Conservation (phyloP, 1,140 invertebrate genomes). For the Drosophila varians region DNA sequence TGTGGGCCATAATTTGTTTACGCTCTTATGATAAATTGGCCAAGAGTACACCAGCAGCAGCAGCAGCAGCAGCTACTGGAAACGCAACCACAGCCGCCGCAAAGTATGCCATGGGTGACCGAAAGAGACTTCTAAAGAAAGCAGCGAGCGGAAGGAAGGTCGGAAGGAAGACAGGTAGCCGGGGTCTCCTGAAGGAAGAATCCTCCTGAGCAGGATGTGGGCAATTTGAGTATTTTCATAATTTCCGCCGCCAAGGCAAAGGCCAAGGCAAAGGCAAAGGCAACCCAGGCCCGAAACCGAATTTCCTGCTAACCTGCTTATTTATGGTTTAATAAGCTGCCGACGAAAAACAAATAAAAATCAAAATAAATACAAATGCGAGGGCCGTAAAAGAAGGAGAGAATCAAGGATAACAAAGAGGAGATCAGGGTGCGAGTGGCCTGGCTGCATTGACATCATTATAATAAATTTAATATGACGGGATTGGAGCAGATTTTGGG, state of each 20-base stretch:
- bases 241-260: constrained; percentile 61
- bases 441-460: constrained; percentile 46
- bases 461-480: constrained; percentile 70
- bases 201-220: constrained; percentile 60
- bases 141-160: constrained; percentile 4
- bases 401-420: constrained; percentile 6
- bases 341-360: constrained; percentile 59
- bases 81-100: constrained; percentile 43
- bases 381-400: constrained; percentile 24
- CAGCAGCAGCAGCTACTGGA: constrained; percentile 22
- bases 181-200: constrained; percentile 1
- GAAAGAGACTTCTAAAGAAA: constrained; percentile 45
- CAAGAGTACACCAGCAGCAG: constrained; percentile 13
- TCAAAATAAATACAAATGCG: constrained; percentile 45
- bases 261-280: neutral
- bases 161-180: neutral
- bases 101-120: constrained; percentile 67
- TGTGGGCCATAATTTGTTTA: constrained; percentile 43
- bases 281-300: constrained; percentile 9
- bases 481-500: constrained; percentile 36
- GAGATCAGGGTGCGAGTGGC: constrained; percentile 16
- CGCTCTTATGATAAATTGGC: constrained; percentile 57
- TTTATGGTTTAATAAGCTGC: constrained; percentile 71
- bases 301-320: constrained; percentile 52
- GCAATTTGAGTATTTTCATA: constrained; percentile 78